Conservation (phyloP, 2,888 invertebrate genomes). For the Pammene aurita region DNA sequence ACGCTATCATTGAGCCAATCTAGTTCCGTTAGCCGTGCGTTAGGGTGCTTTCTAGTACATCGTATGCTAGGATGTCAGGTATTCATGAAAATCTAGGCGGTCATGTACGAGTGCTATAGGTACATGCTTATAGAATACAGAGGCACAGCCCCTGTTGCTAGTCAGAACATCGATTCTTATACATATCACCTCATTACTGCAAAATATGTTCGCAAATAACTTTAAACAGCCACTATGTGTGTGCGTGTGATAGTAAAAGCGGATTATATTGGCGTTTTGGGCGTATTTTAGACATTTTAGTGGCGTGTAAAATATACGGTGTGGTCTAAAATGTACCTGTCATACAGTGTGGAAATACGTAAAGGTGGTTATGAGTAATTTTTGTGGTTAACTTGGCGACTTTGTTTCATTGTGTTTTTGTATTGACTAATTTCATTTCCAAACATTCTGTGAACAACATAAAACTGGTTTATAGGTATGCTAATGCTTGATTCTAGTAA, state of each 20-base stretch:
- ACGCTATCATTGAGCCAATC: slow-evolving; percentile 34
- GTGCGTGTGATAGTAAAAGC: slow-evolving; percentile 12
- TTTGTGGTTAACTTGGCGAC: slow-evolving; percentile 20
- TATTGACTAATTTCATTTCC: not conserved
- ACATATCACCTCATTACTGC: slow-evolving; percentile 48
- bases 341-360: slow-evolving; percentile 25
- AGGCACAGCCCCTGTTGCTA: slow-evolving; percentile 77
- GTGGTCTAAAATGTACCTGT: slow-evolving; percentile 20
- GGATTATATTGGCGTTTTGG: slow-evolving; percentile 9
- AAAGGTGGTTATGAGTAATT: slow-evolving; percentile 33
- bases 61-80: slow-evolving; percentile 26
- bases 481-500: not conserved
- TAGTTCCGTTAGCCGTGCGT: slow-evolving; percentile 23
- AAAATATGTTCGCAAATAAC: slow-evolving; percentile 42
- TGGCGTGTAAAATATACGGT: slow-evolving; percentile 11
- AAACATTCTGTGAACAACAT: not conserved
- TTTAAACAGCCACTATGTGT: slow-evolving; percentile 11
- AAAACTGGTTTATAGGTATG: not conserved
- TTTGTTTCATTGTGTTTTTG: not conserved
- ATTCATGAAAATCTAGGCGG: slow-evolving; percentile 48
- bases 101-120: slow-evolving; percentile 43
- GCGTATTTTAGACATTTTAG: slow-evolving; percentile 23
- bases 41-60: slow-evolving; percentile 51
- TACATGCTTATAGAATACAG: slow-evolving; percentile 46
- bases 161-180: slow-evolving; percentile 69